Percentiles rank a stretch among this genome's conserved stretches.
phyloP scores from a whole-genome alignment of 2,797 vertebrate species.

The Pitangus sulphuratus region DNA sequence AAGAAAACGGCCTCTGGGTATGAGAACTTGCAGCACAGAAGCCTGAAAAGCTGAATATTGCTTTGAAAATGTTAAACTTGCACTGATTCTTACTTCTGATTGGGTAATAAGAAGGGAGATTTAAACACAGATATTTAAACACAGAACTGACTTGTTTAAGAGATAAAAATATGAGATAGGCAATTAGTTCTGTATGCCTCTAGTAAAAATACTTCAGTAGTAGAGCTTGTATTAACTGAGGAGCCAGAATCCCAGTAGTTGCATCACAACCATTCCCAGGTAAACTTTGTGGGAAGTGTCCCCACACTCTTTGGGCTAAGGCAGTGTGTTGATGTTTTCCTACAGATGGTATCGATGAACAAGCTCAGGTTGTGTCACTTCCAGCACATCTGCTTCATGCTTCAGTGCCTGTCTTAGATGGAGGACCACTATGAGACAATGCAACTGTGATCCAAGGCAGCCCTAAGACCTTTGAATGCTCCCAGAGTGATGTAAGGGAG shows the following conservation, averaged over 20 bases:
- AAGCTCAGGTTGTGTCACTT: not conserved
- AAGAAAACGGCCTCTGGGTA: not conserved
- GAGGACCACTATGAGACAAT: not conserved
- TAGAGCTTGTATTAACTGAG: not conserved
- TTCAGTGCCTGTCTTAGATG: not conserved
- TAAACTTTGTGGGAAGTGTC: not conserved
- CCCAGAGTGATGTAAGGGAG: not conserved
- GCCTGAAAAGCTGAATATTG: not conserved
- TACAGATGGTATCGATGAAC: not conserved
- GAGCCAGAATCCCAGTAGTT: not conserved
- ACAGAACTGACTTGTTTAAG: not conserved
- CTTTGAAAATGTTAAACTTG: not conserved
- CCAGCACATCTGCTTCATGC: not conserved
- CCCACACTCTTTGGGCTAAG: not conserved
- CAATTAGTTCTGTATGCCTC: not conserved
- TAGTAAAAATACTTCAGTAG: not conserved
- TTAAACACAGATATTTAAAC: not conserved
- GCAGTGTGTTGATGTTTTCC: not conserved
- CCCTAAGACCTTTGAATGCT: not conserved
- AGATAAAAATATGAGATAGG: not conserved
- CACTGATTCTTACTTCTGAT: not conserved
- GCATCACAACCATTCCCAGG: not conserved
- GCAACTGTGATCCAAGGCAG: not conserved
- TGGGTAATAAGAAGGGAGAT: not conserved
- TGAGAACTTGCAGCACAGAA: not conserved